A percentile compares a stretch with the other conserved stretches of the same genome.
Conservation (phyloP, 2,797 vertebrate species). For the Apogon hyalosoma region DNA sequence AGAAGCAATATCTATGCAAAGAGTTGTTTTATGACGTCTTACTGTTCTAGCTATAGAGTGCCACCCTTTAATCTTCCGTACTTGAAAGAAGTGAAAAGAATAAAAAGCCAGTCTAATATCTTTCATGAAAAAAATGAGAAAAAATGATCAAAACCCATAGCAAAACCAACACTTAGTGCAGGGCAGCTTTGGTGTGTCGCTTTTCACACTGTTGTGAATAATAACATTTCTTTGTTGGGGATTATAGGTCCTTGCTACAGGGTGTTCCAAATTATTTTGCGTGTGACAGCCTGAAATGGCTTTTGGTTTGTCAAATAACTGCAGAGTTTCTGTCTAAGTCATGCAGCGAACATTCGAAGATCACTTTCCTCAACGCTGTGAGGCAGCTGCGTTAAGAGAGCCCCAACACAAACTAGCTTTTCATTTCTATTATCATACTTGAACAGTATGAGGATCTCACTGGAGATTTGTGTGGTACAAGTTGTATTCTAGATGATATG, state of each 20-base stretch:
- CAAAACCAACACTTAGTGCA: conserved; percentile 63
- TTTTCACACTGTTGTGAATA: conserved; percentile 76
- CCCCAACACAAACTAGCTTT: conserved; percentile 77
- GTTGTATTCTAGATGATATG: conserved; percentile 85
- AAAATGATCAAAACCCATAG: conserved; percentile 62
- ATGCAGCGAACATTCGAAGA: conserved; percentile 70
- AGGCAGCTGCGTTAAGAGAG: conserved; percentile 69
- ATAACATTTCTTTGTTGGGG: conserved; percentile 74
- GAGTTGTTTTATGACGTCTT: conserved; percentile 64
- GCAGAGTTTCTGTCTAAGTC: conserved; percentile 73
- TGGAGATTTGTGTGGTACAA: conserved; percentile 81
- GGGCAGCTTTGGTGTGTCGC: conserved; percentile 69
- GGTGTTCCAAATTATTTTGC: conserved; percentile 74
- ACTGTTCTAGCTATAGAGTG: conserved; percentile 46
- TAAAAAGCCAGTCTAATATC: conserved; percentile 65
- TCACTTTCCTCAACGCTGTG: conserved; percentile 71
- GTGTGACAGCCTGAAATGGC: conserved; percentile 70
- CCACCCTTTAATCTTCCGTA: conserved; percentile 62
- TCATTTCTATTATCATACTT: conserved; percentile 82
- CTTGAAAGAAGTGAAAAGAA: conserved; percentile 68
- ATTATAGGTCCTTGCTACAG: conserved; percentile 76
- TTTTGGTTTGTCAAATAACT: conserved; percentile 77
- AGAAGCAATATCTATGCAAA: conserved; percentile 70
- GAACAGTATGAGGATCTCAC: conserved; percentile 82
- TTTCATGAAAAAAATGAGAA: conserved; percentile 50